Evolutionary conservation across 30 jellyfish, hydroid and myxozoan species (phyloP), one percentile per base, ranked within the genome.

Genomic region (Turritopsis dohrnii): DNA sequence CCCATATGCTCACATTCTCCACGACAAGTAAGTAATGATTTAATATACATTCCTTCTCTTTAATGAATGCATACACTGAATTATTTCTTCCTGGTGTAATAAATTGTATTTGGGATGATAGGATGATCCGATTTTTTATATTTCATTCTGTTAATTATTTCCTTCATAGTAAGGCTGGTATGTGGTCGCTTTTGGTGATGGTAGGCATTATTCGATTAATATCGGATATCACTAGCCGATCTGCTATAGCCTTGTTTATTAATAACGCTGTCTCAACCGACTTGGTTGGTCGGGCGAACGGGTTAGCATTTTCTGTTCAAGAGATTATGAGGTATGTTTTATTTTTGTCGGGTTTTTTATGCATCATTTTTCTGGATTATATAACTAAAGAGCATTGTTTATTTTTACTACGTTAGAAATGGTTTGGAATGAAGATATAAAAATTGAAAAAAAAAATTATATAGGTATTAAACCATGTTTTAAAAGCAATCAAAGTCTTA

Each of bases 251-350:
- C 25, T 80, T 93, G 88, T 93, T 93, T 52, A 88, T 93, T 83
- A 93, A 93, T 83, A 93, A 93, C 71, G 84, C 96, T 17, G 98
- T 93, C 9, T 85, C 27, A 69, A 41, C 83, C 26, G 93, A 85
- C 53, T 82, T 88, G 54, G 98, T 93, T 72, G 98, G 98, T 26
- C 80, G 87, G 0, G 94, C 85, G 66, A 93, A 93, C 76, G 98
- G 98, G 9, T 93, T 88, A 52, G 98, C 98, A 29, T 93, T 93
- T 83, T 93, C 98, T 0, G 89, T 87, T 27, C 98, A 93, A 81
- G 98, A 93, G 66, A 93, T 93, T 7, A 93, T 93, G 98, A 93
- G 98, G 98, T 93, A 90, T 29, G 52, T 53, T 18, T 19, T 21
- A 7, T 8, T 69, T 69, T 69, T n/a, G n/a, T n/a, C n/a, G n/a